Evolutionary conservation across 2,888 invertebrate species (phyloP).

Genomic region (Pollenia amentaria): DNA sequence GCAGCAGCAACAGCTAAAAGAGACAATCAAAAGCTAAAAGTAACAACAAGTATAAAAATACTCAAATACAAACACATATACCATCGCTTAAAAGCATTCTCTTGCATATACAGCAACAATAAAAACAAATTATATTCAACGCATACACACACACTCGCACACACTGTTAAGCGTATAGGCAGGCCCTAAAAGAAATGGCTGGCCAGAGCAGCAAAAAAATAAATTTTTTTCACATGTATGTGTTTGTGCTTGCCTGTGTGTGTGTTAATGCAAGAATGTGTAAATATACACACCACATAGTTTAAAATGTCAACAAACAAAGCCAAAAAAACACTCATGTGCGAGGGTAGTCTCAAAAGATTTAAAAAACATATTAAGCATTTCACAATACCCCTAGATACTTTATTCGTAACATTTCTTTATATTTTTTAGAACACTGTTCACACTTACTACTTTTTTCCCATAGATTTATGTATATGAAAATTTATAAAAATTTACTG

Average conservation of each 20-base stretch:
- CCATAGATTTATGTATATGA: too few relatives aligned
- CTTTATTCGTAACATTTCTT: too few relatives aligned
- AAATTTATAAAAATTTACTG: too few relatives aligned
- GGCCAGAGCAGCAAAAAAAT: slow-evolving; percentile 6
- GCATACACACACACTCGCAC: neutral
- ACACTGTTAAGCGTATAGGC: neutral
- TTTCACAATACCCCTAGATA: too few relatives aligned
- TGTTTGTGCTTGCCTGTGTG: neutral
- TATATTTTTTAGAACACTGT: too few relatives aligned
- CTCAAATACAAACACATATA: neutral
- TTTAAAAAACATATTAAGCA: neutral
- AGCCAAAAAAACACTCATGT: neutral
- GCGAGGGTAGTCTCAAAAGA: neutral
- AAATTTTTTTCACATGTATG: neutral
- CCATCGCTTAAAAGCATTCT: neutral
- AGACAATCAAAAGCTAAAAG: slow-evolving; percentile 61
- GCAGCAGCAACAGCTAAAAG: slow-evolving; percentile 27
- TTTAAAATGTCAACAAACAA: slow-evolving; percentile 11
- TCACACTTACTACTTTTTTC: too few relatives aligned
- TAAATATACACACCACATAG: neutral
- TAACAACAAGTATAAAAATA: slow-evolving; percentile 58
- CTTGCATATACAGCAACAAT: neutral
- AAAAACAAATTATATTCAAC: neutral
- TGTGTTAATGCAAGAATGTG: neutral
- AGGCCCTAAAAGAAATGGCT: slow-evolving; percentile 34